Conservation (phyloP, 2,888 invertebrate genomes). For the Pristionchus maxplancki region DNA sequence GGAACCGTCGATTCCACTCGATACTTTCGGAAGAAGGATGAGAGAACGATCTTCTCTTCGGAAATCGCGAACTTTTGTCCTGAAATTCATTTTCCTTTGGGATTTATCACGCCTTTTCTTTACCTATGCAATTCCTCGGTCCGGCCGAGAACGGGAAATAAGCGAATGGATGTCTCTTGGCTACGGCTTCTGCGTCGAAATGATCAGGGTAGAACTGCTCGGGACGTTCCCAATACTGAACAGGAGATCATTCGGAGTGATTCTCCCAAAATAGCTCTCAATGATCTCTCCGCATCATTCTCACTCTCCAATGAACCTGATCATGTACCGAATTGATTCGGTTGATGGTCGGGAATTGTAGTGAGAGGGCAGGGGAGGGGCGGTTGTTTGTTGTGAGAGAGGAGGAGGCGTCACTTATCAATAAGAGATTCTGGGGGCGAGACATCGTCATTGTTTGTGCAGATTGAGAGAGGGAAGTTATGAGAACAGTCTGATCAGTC, state of each 20-base stretch:
- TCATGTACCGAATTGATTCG: background rate
- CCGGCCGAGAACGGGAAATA: conserved; percentile 81
- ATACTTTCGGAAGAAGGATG: conserved; percentile 78
- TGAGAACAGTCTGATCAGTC: background rate
- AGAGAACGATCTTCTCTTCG: conserved; percentile 79
- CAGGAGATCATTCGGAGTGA: background rate
- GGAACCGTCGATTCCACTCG: conserved; percentile 73
- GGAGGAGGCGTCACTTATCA: background rate
- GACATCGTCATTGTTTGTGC: background rate
- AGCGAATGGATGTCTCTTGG: conserved; percentile 78
- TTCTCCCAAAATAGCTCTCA: background rate
- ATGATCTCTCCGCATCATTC: background rate
- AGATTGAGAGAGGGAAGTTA: background rate
- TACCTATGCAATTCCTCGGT: conserved; percentile 80
- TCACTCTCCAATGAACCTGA: background rate
- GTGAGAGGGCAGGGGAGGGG: background rate
- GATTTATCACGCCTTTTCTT: background rate
- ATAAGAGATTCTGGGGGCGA: conserved; percentile 5
- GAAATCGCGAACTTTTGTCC: conserved; percentile 77
- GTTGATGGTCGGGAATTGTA: background rate
- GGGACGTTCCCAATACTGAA: conserved; percentile 75
- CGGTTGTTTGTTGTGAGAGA: background rate
- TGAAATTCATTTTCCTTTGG: background rate
- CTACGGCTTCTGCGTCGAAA: conserved; percentile 77
- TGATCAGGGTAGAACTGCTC: conserved; percentile 78